Evolutionary conservation across 2,888 invertebrate species (phyloP), one percentile per base, ranked within the genome.

Genomic region (Argyresthia albistria): DNA sequence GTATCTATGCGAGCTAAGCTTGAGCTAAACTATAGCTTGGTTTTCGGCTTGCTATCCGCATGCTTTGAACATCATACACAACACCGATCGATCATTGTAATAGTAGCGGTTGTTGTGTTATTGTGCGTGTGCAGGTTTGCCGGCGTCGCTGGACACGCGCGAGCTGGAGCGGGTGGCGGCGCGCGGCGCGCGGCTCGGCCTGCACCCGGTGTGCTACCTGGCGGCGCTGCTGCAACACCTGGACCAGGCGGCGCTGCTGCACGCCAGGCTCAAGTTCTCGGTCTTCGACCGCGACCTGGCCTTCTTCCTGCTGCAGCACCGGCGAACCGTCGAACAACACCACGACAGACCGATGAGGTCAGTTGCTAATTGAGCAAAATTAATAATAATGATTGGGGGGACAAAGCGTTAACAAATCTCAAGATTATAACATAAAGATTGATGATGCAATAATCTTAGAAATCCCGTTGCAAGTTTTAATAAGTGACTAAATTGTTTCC

Each of bases 251-350:
- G 81, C 91, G 51, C 65, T 80, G 0, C 71, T 97, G 9, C 91
- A 96, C 66, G 79, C 80, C 46, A 90, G 97, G 55, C 80, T 97
- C 1, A 97, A 95, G 64, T 87, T 97, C 55, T 97, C 97, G 0
- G 91, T 91, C 11, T 95, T 90, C 73, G 97, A 98, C 60, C 88
- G 97, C 61, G 95, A 97, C 60, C 74, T 97, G 56, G 91, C 93
- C 1, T 79, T 93, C 16, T 97, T 97, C 66, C 77, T 98, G 37
- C 86, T 95, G 0, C 88, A 91, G 59, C 89, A 95, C 65, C 89
- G 96, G 59, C 87, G 88, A 45, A 82, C 89, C 8, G 89, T 89
- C 25, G 25, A 4, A 6, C 3, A 25, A 67, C 66, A 77, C 14
- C 76, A 79, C 53, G 64, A 72, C 14, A 88, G 90, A 64, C 89